Evolutionary conservation across 2,888 invertebrate genomes (phyloP), one percentile per base, ranked within the genome.

Genomic region (Lepidonotus clava): DNA sequence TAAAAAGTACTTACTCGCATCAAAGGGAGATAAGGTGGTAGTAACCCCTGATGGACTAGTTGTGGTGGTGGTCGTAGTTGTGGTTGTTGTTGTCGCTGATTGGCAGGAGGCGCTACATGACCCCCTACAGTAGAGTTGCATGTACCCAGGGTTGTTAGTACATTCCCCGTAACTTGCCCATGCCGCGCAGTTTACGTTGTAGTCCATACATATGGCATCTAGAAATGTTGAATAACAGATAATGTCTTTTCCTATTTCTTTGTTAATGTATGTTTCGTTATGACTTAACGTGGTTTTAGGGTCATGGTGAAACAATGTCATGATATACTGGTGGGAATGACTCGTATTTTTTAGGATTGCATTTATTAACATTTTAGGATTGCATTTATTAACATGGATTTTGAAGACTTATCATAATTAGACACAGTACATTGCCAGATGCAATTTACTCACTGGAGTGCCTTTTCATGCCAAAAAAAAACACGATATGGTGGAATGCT

Each of bases 191-290:
- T n/a, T 80, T n/a, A 0, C 4, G 6, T 80, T 1, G 46, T 80
- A 80, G 24, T 80, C 28, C 32, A 46, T 46, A n/a, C 80, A 80
- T 11, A 8, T 5, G 0, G 41, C 46, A 80, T 80, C 80, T 66
- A 66, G 14, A 51, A 21, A 66, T 66, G n/a, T 66, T 14, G 8
- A 66, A n/a, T 11, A 8, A 46, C 18, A 11, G 18, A 46, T 8
- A 18, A 11, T 46, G 18, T 18, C 8, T 46, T 11, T 11, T 46
- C 46, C 46, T 8, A 46, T 46, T 8, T 8, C 18, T 46, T 46
- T 46, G 46, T n/a, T n/a, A 46, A 18, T 46, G 8, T 46, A 8
- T 46, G 46, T 18, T 18, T 11, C 18, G 18, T 46, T 46, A 11
- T 46, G 46, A 46, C 8, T 11, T 46, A 46, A 46, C 8, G 8